Conservation (phyloP, 2,113 vertebrate genomes). For the Tonatia bakeri region DNA sequence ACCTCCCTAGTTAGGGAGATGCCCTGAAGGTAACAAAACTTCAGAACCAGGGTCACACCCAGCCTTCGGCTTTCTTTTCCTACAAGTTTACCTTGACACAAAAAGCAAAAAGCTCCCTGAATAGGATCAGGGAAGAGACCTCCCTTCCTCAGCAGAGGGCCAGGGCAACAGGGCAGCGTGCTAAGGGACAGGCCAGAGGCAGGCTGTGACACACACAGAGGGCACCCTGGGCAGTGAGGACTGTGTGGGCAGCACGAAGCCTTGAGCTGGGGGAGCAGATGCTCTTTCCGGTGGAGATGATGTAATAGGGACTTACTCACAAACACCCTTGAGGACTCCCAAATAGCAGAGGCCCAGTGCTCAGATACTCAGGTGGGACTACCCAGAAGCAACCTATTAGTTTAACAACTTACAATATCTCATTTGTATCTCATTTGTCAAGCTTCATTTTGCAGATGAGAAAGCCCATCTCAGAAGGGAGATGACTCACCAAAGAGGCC, state of each 20-base stretch:
- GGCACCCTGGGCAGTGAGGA: background rate
- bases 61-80: background rate
- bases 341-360: background rate
- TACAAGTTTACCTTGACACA: background rate
- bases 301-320: background rate
- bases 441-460: background rate
- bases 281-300: background rate
- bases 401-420: background rate
- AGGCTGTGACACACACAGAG: background rate
- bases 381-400: background rate
- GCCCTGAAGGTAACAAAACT: background rate
- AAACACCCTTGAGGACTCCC: background rate
- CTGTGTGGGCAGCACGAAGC: background rate
- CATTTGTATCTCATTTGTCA: background rate
- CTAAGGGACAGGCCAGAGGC: background rate
- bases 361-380: background rate
- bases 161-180: background rate
- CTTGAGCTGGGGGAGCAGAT: background rate
- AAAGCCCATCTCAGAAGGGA: background rate
- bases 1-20: background rate
- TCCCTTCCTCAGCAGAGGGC: background rate
- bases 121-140: background rate
- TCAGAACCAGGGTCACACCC: background rate
- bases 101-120: background rate
- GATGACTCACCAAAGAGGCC: background rate